A percentile compares a stretch with the other conserved stretches of the same genome.
Evolutionary conservation across 35 echinoderm and acorn worm genomes (phyloP).

Genomic region (Patiria miniata): DNA sequence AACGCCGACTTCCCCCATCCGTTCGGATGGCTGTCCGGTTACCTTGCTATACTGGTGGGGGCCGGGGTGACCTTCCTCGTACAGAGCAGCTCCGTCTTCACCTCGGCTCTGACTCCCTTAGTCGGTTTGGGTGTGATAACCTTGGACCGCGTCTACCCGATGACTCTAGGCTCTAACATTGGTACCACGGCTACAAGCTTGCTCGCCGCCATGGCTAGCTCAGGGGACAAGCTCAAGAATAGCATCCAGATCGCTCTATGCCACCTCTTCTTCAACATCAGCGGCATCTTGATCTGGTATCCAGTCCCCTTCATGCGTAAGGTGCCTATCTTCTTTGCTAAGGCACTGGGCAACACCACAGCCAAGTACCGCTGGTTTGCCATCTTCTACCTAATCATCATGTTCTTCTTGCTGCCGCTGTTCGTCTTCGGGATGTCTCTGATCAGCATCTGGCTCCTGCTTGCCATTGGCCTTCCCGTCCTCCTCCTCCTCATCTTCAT

Average conservation of each 20-base stretch:
- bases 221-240: conserved; percentile 69
- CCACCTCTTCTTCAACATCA: conserved; percentile 92
- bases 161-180: conserved; percentile 92
- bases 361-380: conserved; percentile 97
- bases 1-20: conserved; percentile 92
- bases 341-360: conserved; percentile 87
- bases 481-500: conserved; percentile 56
- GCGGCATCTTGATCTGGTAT: conserved; percentile 92
- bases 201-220: conserved; percentile 77
- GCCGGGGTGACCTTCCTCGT: conserved; percentile 88
- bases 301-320: conserved; percentile 79
- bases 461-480: conserved; percentile 52
- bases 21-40: conserved; percentile 79
- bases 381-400: conserved; percentile 81
- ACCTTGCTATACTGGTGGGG: conserved; percentile 90
- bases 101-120: conserved; percentile 89
- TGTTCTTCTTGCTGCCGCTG: conserved; percentile 79
- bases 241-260: conserved; percentile 91
- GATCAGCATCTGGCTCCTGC: conserved; percentile 50
- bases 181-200: conserved; percentile 89
- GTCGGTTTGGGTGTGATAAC: conserved; percentile 93
- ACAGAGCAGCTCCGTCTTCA: conserved; percentile 96
- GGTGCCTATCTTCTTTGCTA: conserved; percentile 76
- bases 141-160: conserved; percentile 83
- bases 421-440: conserved; percentile 82